Percentiles rank a stretch among this genome's conserved stretches.
phyloP scores from a whole-genome alignment of 2,888 invertebrate species.

The Metacarcinus magister region DNA sequence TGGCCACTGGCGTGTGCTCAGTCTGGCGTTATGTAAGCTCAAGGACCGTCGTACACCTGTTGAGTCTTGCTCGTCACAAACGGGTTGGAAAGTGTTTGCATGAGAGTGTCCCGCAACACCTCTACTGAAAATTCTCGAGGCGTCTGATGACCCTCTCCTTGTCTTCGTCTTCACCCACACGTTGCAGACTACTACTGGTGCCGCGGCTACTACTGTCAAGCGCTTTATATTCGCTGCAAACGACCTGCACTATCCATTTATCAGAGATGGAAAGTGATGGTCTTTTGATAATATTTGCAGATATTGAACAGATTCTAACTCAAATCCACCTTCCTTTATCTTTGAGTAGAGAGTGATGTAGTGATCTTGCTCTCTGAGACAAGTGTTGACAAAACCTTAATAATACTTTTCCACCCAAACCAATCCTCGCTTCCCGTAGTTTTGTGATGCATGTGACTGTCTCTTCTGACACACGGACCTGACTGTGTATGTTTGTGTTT shows the following conservation, averaged over 20 bases:
- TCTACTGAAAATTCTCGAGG: background rate
- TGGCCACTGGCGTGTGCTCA: slow-evolving; percentile 79
- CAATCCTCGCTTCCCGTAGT: background rate
- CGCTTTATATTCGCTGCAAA: background rate
- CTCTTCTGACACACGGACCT: background rate
- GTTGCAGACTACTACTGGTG: background rate
- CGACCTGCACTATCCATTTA: background rate
- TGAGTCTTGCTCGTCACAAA: slow-evolving; percentile 59
- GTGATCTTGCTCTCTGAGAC: background rate
- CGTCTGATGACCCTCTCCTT: background rate
- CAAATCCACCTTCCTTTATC: background rate
- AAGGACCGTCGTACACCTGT: slow-evolving; percentile 68
- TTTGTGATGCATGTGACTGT: slow-evolving; percentile 32
- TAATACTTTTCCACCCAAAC: background rate
- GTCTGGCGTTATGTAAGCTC: slow-evolving; percentile 81
- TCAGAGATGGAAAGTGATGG: background rate
- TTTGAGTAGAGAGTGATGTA: background rate
- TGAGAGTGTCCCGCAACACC: slow-evolving; percentile 38
- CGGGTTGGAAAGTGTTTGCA: slow-evolving; percentile 44
- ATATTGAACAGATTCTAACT: background rate
- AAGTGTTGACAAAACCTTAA: slow-evolving; percentile 19
- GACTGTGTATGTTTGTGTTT: background rate
- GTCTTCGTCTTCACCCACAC: background rate
- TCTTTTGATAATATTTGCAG: background rate
- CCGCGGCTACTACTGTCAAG: background rate